Conservation (phyloP, 2,797 vertebrate species). For the Parambassis ranga region DNA sequence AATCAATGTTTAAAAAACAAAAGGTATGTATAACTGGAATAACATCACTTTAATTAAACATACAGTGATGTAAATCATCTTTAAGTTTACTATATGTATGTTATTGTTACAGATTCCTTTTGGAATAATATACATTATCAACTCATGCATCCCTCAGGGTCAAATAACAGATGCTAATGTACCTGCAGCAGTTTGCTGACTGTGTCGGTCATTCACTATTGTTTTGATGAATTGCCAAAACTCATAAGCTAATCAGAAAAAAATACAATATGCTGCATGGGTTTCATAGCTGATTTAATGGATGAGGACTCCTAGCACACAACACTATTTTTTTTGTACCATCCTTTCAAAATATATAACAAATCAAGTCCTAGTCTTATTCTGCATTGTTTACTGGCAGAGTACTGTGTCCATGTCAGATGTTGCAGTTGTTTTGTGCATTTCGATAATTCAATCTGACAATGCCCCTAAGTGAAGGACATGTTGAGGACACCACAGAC, state of each 20-base stretch:
- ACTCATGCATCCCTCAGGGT: neutral
- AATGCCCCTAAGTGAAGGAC: slow-evolving; percentile 47
- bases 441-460: slow-evolving; percentile 61
- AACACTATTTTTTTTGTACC: neutral
- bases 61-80: too few species aligned
- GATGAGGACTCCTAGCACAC: too few species aligned
- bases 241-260: neutral
- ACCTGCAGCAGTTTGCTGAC: slow-evolving; percentile 1
- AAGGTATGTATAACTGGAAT: too few species aligned
- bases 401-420: slow-evolving; percentile 16
- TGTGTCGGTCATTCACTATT: neutral
- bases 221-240: too few species aligned
- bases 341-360: neutral
- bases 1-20: too few species aligned
- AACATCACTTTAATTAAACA: too few species aligned
- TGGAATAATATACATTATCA: too few species aligned
- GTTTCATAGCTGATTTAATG: too few species aligned
- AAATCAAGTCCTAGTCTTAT: neutral
- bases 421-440: slow-evolving; percentile 17
- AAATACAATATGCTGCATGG: too few species aligned
- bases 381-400: neutral
- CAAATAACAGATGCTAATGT: neutral
- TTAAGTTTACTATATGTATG: too few species aligned
- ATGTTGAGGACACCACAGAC: slow-evolving; percentile 32
- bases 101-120: too few species aligned